Conservation (phyloP, 2,797 vertebrate genomes). For the Gymnopithys bicolor region DNA sequence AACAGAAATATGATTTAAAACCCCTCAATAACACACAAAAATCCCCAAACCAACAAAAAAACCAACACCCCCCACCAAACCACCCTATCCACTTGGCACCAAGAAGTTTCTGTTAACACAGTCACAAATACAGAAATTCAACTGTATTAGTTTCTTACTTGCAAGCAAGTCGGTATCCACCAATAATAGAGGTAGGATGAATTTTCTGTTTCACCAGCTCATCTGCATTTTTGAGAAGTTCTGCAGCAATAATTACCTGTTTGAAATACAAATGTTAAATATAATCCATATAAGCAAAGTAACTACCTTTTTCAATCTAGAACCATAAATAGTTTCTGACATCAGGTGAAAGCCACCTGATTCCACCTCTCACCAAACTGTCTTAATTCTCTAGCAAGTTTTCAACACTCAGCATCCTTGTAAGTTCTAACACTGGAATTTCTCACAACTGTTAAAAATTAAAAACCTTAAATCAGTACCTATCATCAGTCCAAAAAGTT, state of each 20-base stretch:
- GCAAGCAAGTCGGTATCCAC: constrained; percentile 98
- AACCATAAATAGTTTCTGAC: neutral
- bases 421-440: neutral
- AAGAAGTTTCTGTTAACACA: neutral
- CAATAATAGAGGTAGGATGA: constrained; percentile 96
- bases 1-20: neutral
- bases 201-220: constrained; percentile 98
- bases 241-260: constrained; percentile 97
- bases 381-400: neutral
- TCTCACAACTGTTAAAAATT: neutral
- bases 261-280: neutral
- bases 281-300: neutral
- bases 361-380: fast-evolving
- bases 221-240: constrained; percentile 95
- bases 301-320: neutral
- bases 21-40: neutral
- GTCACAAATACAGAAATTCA: neutral
- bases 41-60: neutral
- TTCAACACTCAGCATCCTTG: neutral
- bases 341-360: neutral
- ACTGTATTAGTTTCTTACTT: constrained; percentile 83
- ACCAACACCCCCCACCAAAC: neutral
- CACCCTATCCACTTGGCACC: neutral
- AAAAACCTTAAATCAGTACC: neutral
- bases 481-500: too few relatives aligned